Base-by-base conservation (phyloP, 2,797 vertebrate genomes). In the Heterohyrax brucei region DNA sequence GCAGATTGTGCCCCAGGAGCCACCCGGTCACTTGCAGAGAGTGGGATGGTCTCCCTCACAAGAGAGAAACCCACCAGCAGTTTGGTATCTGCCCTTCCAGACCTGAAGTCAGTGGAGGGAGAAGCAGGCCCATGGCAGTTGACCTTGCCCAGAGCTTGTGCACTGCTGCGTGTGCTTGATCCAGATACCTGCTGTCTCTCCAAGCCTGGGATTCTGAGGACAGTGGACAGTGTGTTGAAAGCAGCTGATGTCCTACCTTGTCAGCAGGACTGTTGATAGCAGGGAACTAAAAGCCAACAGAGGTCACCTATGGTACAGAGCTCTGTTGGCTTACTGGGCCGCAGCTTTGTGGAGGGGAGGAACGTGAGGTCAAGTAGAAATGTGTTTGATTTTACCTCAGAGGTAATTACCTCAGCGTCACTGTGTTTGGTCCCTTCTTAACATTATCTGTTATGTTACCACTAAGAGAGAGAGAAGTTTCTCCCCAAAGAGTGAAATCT, bases 301-400 rank as follows among this genome's bases (percentile, higher is more conserved):
- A 46, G 5, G 12, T 33, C 7, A 44, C 33, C 53, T 56, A 53
- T 80, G 24, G 53, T 79, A 26, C 22, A 2, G 66, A 46, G 39
- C 75, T 61, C 10, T 7, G 5, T 44, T 1, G 66, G 87, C 79
- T 46, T 16, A 26, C 70, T 30, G 18, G 26, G 30, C 53, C 3
- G 0, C 44, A 1, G 28, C 62, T 30, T 16, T 68, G 30, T 1
- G 6, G 16, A 19, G 92, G 44, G 66, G 2, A 16, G 39, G 21
- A 3, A n/a, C 4, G 66, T 5, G 33, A 53, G 62, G 33, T 1
- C 9, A 26, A 68, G 78, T 26, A 0, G 72, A 1, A 0, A 0
- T 4, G 56, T 10, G 56, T 19, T 26, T 33, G 53, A 12, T 28
- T 56, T 62, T 6, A 22, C 53, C 46, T 48, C 16, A 3, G 46